Evolutionary conservation across 2,113 vertebrate genomes (phyloP).

Genomic region (Hirundichthys speculiger): DNA sequence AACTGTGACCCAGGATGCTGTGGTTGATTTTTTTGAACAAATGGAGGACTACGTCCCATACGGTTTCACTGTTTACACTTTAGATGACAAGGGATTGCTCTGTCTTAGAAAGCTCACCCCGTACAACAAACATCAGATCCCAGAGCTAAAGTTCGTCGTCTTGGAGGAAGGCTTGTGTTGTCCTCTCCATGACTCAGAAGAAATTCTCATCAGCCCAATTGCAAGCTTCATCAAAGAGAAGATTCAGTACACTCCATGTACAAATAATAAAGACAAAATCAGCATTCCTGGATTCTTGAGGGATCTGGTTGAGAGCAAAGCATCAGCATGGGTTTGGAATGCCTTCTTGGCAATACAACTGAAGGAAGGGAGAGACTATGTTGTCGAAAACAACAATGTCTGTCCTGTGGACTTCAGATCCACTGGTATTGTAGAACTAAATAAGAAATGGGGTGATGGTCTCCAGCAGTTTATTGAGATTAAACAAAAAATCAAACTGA

Average conservation of each 20-base stretch:
- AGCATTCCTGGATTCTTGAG: slow-evolving; percentile 34
- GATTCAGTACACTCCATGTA: slow-evolving; percentile 33
- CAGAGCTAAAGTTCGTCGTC: slow-evolving; percentile 32
- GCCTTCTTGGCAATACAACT: slow-evolving; percentile 33
- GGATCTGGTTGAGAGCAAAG: slow-evolving; percentile 23
- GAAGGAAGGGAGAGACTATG: slow-evolving; percentile 24
- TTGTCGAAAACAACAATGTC: slow-evolving; percentile 23
- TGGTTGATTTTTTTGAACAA: slow-evolving; percentile 14
- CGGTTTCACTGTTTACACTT: slow-evolving; percentile 30
- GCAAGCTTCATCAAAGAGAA: slow-evolving; percentile 13
- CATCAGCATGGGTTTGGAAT: slow-evolving; percentile 26
- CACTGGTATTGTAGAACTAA: slow-evolving; percentile 38
- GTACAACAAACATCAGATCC: slow-evolving; percentile 11
- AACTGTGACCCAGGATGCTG: slow-evolving; percentile 15
- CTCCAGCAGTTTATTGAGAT: slow-evolving; percentile 49
- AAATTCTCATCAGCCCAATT: slow-evolving; percentile 18
- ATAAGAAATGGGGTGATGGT: slow-evolving; percentile 46
- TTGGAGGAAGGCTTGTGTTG: slow-evolving; percentile 43
- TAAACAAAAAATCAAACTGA: slow-evolving; percentile 38
- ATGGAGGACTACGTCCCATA: slow-evolving; percentile 33
- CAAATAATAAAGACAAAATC: slow-evolving; percentile 8
- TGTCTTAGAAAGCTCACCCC: slow-evolving; percentile 20
- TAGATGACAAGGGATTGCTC: slow-evolving; percentile 22
- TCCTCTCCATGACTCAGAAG: slow-evolving; percentile 24
- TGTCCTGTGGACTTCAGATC: slow-evolving; percentile 48